phyloP scores from a whole-genome alignment of 2,113 vertebrate genomes.

The Cricetomys ansorgei region DNA sequence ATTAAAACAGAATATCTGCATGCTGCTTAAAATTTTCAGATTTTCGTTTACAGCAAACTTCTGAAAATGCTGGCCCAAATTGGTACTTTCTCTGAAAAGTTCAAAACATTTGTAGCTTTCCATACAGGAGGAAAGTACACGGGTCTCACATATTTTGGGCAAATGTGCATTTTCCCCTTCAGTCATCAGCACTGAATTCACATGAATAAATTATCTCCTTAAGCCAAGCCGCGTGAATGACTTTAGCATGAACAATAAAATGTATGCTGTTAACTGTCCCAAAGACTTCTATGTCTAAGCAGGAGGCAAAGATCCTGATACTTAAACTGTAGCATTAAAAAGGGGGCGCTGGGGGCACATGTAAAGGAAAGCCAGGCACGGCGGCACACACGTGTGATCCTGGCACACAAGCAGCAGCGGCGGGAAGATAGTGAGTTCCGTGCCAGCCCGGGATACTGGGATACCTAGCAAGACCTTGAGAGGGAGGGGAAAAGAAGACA shows the following conservation, averaged over 20 bases:
- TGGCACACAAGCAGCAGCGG: background rate
- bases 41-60: background rate
- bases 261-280: background rate
- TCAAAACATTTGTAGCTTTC: background rate
- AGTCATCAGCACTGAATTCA: background rate
- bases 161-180: background rate
- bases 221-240: background rate
- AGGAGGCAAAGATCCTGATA: background rate
- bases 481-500: background rate
- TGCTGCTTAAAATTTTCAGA: background rate
- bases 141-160: background rate
- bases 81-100: background rate
- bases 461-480: background rate
- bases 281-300: background rate
- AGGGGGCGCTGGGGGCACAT: too few species aligned
- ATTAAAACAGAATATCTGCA: background rate
- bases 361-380: background rate
- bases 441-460: background rate
- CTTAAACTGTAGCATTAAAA: background rate
- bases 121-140: background rate
- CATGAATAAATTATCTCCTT: background rate
- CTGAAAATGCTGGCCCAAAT: background rate
- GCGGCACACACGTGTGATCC: background rate
- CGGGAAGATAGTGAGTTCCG: background rate
- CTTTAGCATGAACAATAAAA: background rate